phyloP scores from a whole-genome alignment of 2,888 invertebrate genomes.

The Lobophora halterata region DNA sequence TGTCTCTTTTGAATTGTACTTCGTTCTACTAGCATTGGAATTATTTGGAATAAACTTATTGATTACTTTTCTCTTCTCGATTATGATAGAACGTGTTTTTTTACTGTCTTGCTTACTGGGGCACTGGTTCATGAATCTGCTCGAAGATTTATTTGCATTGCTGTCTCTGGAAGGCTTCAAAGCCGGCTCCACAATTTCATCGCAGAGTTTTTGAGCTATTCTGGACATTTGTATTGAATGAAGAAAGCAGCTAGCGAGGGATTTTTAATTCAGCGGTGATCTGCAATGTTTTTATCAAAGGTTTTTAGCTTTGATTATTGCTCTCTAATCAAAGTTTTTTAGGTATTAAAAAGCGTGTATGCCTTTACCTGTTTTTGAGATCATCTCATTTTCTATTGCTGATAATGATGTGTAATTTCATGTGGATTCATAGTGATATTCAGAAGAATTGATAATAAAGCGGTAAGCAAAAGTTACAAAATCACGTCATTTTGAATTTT shows the following conservation, averaged over 20 bases:
- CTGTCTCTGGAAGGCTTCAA: slow-evolving; percentile 32
- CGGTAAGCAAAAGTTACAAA: no score
- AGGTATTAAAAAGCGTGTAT: no score
- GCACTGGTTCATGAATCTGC: slow-evolving; percentile 3
- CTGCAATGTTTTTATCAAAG: slow-evolving; percentile 10
- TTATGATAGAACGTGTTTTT: slow-evolving; percentile 34
- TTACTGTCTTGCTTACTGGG: slow-evolving; percentile 29
- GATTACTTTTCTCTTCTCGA: slow-evolving; percentile 44
- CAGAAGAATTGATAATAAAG: no score
- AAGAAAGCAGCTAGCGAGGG: no score
- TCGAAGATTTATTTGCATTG: slow-evolving; percentile 13
- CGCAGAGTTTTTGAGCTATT: slow-evolving; percentile 52
- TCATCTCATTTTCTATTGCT: no score
- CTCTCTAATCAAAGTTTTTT: no score
- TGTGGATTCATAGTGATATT: no score
- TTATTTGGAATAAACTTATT: slow-evolving; percentile 38
- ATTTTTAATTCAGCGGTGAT: no score
- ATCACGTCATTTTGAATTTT: slow-evolving; percentile 1
- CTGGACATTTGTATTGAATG: slow-evolving; percentile 53
- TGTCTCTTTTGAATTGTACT: slow-evolving; percentile 39
- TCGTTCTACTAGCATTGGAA: slow-evolving; percentile 28
- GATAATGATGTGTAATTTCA: no score
- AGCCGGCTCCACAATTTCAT: slow-evolving; percentile 51
- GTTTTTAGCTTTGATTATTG: no score
- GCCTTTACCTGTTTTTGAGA: no score